Conservation (phyloP, 2,888 invertebrate genomes). For the Nycteola revayana region DNA sequence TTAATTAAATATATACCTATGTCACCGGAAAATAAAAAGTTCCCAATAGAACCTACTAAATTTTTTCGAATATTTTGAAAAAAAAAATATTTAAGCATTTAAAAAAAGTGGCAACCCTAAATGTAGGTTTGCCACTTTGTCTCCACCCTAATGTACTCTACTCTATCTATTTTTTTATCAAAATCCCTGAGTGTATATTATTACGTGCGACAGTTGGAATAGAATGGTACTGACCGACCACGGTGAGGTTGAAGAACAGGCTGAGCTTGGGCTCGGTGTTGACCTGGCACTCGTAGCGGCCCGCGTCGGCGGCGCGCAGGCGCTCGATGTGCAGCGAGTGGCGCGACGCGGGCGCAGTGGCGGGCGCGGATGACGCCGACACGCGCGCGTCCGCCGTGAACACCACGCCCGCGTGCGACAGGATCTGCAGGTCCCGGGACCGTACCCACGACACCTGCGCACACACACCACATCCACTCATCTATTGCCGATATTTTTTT, state of each 20-base stretch:
- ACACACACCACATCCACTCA: background rate
- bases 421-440: constrained; percentile 85
- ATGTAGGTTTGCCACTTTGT: too few relatives aligned
- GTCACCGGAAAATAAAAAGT: too few relatives aligned
- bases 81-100: too few relatives aligned
- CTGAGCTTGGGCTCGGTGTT: constrained; percentile 89
- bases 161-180: too few relatives aligned
- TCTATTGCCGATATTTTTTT: too few relatives aligned
- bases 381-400: constrained; percentile 87
- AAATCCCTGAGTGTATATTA: too few relatives aligned
- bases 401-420: constrained; percentile 83
- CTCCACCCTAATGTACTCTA: too few relatives aligned
- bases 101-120: too few relatives aligned
- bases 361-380: constrained; percentile 55
- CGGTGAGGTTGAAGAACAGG: constrained; percentile 84
- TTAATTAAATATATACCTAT: too few relatives aligned
- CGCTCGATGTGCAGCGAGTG: constrained; percentile 82
- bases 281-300: constrained; percentile 88
- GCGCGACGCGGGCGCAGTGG: constrained; percentile 72
- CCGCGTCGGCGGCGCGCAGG: constrained; percentile 83
- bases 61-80: too few relatives aligned
- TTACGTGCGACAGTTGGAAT: background rate
- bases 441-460: constrained; percentile 88
- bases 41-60: too few relatives aligned
- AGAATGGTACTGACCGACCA: constrained; percentile 76